Evolutionary conservation across 2,888 invertebrate genomes (phyloP), one percentile per base, ranked within the genome.

Genomic region (Rugalucina vietnamica): DNA sequence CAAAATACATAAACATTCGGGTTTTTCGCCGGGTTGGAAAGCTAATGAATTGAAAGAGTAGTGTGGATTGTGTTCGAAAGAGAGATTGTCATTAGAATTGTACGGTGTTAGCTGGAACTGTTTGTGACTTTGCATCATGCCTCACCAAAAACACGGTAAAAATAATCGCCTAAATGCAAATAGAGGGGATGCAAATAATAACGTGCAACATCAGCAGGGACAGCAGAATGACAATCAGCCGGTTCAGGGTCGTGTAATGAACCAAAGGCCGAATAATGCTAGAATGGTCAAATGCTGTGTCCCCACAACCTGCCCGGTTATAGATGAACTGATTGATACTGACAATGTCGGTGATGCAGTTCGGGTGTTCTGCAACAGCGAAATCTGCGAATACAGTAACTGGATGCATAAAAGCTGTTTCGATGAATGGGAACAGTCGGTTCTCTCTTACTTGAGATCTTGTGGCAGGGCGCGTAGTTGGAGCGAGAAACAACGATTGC

Each of bases 381-480:
- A 98, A 94, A 96, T 97, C 93, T 99, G 99, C 96, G 96, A 96
- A 87, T 96, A 96, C 93, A 98, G 98, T 87, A 97, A 97, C 95
- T 98, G 97, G 95, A 99, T 99, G 99, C 99, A 99, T 96, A 97
- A 97, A 91, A 98, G 97, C 95, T 99, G 99, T 95, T 99, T 99
- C 96, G 98, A 98, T 90, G 96, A 97, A 91, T 99, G 98, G 98
- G 98, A 99, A 95, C 97, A 97, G 95, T 96, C 97, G 50, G 97
- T 99, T 81, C 96, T 99, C 90, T 97, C 97, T 76, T 98, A 98
- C 94, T 96, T 99, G 85, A 98, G 98, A 95, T 97, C 97, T 49
- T 98, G 98, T 95, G 98, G 98, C 74, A 96, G 98, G 49, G 98
- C 98, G 3, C 96, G 98, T 32, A 98, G 97, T 89, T 99, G 99